Evolutionary conservation across 2,797 vertebrate genomes (phyloP).

Genomic region (Nyctalus aviator): DNA sequence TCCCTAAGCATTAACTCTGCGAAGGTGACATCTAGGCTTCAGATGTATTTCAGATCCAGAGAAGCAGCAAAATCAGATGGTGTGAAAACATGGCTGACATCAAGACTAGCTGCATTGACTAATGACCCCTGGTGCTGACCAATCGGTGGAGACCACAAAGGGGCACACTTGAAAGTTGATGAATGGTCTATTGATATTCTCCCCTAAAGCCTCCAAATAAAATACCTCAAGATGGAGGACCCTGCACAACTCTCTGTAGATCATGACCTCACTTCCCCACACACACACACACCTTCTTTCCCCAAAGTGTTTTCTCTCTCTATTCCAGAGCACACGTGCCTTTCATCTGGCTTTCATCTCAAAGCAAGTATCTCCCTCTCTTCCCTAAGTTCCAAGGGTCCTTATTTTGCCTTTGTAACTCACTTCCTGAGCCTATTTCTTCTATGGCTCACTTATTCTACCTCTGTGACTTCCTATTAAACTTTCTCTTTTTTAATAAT

Average conservation of each 20-base stretch:
- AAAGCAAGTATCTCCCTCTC: neutral
- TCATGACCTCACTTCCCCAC: neutral
- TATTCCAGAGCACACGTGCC: neutral
- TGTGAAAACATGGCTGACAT: neutral
- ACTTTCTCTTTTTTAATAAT: neutral
- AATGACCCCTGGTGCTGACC: neutral
- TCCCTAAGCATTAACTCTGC: neutral
- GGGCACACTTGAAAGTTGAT: neutral
- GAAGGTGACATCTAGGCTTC: neutral
- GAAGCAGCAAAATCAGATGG: neutral
- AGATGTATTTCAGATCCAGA: neutral
- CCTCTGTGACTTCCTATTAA: neutral
- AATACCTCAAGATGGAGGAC: neutral
- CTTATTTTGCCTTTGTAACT: neutral
- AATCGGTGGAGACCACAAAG: neutral
- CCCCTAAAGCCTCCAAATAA: neutral
- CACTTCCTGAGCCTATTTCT: neutral
- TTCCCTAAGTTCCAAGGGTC: neutral
- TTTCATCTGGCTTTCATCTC: neutral
- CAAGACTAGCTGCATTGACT: neutral
- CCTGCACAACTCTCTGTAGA: neutral
- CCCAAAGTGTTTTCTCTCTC: neutral
- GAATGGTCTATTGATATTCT: neutral
- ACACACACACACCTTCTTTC: neutral
- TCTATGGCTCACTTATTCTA: neutral